These are phyloP conservation scores for Bufotes viridis DNA, from an alignment of 2,797 vertebrate species.

Conservation along the genomic window DNA sequence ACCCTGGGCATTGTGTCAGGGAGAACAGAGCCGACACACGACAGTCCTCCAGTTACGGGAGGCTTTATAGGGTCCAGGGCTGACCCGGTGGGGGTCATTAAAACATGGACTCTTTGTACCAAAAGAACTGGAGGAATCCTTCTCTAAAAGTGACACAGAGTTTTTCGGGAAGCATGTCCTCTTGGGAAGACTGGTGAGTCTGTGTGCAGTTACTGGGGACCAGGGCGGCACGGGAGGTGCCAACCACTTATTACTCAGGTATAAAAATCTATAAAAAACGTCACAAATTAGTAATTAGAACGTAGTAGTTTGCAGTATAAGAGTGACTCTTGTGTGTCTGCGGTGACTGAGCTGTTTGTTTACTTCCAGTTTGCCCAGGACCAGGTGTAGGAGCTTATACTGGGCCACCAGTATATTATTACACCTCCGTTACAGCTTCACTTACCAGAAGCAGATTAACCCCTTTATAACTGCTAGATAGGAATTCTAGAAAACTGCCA, in stretches of 20 bases:
- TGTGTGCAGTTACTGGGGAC: background rate
- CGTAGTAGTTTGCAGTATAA: background rate
- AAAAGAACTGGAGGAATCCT: conserved; percentile 26
- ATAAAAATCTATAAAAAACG: background rate
- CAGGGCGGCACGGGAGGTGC: background rate
- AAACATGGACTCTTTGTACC: conserved; percentile 38
- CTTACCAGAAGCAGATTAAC: background rate
- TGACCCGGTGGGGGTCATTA: background rate
- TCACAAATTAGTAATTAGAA: background rate
- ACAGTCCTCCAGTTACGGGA: background rate
- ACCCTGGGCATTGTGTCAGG: conserved; percentile 38
- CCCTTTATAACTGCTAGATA: background rate
- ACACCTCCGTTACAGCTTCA: background rate
- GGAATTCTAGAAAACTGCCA: background rate
- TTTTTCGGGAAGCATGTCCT: conserved; percentile 39
- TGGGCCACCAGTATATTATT: background rate
- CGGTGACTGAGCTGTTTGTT: background rate
- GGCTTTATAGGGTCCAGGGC: background rate
- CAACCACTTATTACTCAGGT: background rate
- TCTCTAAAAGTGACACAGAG: conserved; percentile 10
- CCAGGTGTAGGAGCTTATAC: background rate
- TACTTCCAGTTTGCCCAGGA: background rate
- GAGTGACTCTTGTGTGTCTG: background rate
- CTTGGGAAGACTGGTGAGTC: conserved; percentile 51
- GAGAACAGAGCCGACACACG: background rate